These are phyloP conservation scores for Sisyra terminalis DNA, from an alignment of 2,888 invertebrate species.

Conservation along the genomic window DNA sequence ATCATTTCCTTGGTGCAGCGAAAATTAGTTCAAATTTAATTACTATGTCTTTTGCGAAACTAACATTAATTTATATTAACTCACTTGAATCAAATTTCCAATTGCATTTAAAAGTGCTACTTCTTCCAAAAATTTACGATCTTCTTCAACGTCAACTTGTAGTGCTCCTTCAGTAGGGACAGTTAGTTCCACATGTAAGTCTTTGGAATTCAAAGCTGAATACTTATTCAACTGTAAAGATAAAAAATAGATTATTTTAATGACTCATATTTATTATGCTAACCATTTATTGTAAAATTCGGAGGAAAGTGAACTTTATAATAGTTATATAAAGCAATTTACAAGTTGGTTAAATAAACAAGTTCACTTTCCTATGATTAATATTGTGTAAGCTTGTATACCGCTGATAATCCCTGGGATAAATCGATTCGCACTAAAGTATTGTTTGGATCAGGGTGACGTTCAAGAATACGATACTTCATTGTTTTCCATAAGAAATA, in stretches of 20 bases:
- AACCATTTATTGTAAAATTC: too few relatives aligned
- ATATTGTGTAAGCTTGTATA: too few relatives aligned
- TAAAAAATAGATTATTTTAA: neutral
- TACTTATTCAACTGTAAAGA: conserved; percentile 6
- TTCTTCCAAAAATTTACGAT: conserved; percentile 43
- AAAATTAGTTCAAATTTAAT: neutral
- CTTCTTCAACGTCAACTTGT: conserved; percentile 32
- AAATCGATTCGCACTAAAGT: conserved; percentile 46
- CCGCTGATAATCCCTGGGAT: conserved; percentile 42
- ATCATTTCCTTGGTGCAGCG: neutral
- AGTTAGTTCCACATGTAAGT: conserved; percentile 2
- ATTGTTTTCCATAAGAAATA: conserved; percentile 40
- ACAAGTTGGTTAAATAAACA: too few relatives aligned
- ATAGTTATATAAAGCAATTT: too few relatives aligned
- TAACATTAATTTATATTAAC: neutral
- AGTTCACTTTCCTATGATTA: too few relatives aligned
- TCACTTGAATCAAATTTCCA: conserved; percentile 28
- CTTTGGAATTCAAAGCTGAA: neutral
- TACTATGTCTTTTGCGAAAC: conserved; percentile 5
- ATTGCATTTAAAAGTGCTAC: conserved; percentile 39
- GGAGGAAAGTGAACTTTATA: too few relatives aligned
- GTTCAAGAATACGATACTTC: conserved; percentile 37
- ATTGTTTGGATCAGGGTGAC: conserved; percentile 40
- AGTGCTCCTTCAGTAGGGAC: conserved; percentile 1
- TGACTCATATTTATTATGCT: neutral